Conservation (phyloP, 1,140 invertebrate species). For the Melanaphis sacchari region DNA sequence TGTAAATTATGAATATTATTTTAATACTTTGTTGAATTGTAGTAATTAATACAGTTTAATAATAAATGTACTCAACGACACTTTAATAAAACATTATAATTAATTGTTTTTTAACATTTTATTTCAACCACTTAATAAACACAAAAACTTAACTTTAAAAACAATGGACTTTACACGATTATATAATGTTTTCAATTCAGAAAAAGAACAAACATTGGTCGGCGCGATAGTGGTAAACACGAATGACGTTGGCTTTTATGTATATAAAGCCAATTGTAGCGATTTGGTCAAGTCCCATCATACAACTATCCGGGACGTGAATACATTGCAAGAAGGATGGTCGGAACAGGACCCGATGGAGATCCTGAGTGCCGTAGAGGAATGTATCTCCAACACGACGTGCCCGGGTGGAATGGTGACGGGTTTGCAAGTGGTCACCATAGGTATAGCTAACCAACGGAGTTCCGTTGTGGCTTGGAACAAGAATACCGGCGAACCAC, state of each 20-base stretch:
- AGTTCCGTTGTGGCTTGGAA: constrained; percentile 96
- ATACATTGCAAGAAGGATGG: constrained; percentile 84
- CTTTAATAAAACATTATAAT: no score
- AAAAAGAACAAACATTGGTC: neutral
- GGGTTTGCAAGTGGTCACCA: constrained; percentile 69
- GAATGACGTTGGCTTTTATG: neutral
- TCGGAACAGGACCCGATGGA: constrained; percentile 90
- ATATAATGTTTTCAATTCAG: neutral
- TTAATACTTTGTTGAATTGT: neutral
- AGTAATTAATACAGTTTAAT: neutral
- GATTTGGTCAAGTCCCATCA: neutral
- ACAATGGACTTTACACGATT: no score
- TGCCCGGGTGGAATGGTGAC: constrained; percentile 69
- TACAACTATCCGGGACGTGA: neutral
- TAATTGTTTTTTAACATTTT: no score
- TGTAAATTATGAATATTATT: neutral
- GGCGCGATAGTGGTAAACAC: neutral
- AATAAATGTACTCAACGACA: no score
- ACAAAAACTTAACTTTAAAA: no score
- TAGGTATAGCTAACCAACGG: constrained; percentile 92
- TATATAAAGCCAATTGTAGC: neutral
- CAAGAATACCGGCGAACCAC: constrained; percentile 80
- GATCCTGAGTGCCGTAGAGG: constrained; percentile 77
- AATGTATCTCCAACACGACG: constrained; percentile 77
- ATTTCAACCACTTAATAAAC: no score